Evolutionary conservation across 2,113 vertebrate genomes (phyloP), one percentile per base, ranked within the genome.

Genomic region (Sylvietta virens): DNA sequence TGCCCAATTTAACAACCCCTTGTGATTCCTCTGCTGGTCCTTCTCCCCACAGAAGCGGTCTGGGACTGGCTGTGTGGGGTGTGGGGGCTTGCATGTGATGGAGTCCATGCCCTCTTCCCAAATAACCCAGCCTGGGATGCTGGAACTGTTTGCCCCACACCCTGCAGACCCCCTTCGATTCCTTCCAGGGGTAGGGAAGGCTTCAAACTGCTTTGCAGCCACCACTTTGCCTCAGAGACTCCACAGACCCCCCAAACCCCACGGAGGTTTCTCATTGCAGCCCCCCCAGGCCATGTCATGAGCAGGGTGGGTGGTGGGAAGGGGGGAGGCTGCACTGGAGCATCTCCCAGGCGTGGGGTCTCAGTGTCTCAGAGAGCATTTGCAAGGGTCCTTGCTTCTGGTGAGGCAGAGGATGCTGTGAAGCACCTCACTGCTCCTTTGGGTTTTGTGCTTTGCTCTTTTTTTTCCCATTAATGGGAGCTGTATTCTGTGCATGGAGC

Each of bases 51-150:
- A 9, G 62, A 31, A 72, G 30, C 3, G 23, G 4, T 61, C 66
- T 4, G 2, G 30, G 26, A 11, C 66, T 69, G 72, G 16, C 54
- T 60, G 27, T 1, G 0, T 11, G 44, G 30, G 21, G 19, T 0
- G 0, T 3, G 0, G 27, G 54, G 27, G 20, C 9, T 69, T 23
- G 13, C 45, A n/a, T 70, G 6, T 17, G 57, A 6, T 24, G 24
- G 20, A 26, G 6, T 69, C 67, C 27, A 0, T 80, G 19, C n/a
- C 48, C 18, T 58, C 37, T 57, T n/a, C 67, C 42, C 57, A 57
- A 27, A 16, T 40, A 78, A 6, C 33, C 47, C 71, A 42, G 44
- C 23, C 40, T 5, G 1, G 51, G 28, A 15, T 1, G 3, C 76
- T 58, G 72, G 54, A 60, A 65, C n/a, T 15, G 40, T 61, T 88